These are phyloP conservation scores for Asarcornis scutulata DNA, from an alignment of 2,113 vertebrate species.

Conservation along the genomic window DNA sequence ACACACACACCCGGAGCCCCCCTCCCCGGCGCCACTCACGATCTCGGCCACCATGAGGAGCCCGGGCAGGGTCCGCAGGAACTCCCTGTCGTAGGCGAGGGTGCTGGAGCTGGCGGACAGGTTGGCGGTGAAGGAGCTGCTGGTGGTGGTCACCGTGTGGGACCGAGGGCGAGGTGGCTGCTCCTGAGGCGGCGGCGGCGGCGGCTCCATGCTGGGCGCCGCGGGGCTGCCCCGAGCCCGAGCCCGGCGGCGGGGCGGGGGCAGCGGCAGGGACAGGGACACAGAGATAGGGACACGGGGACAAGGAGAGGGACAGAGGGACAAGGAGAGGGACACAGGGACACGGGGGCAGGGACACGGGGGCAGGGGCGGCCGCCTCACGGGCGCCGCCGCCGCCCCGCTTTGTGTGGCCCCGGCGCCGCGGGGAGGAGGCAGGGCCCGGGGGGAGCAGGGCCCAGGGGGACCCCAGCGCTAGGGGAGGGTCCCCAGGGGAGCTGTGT, in stretches of 20 bases:
- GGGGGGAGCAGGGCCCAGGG: not conserved
- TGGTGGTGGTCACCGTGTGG: constrained; percentile 79
- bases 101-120: constrained; percentile 74
- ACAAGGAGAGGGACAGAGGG: too few species aligned
- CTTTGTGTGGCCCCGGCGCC: not conserved
- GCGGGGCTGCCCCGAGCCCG: not conserved
- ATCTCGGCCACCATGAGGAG: constrained; percentile 82
- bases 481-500: fast-evolving
- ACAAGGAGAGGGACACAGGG: too few species aligned
- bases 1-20: too few species aligned
- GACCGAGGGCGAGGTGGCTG: constrained; percentile 72
- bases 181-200: constrained; percentile 40
- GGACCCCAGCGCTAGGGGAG: fast-evolving
- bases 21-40: constrained; percentile 70
- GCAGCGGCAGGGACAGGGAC: not conserved
- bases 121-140: constrained; percentile 80
- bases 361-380: not conserved
- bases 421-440: not conserved
- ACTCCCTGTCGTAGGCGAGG: constrained; percentile 80
- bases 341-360: too few species aligned
- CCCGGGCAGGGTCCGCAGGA: constrained; percentile 78
- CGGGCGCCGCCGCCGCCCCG: not conserved
- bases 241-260: not conserved
- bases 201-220: constrained; percentile 59
- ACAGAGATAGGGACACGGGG: too few species aligned